Conservation (phyloP, 2,797 vertebrate species). For the Labroides dimidiatus region DNA sequence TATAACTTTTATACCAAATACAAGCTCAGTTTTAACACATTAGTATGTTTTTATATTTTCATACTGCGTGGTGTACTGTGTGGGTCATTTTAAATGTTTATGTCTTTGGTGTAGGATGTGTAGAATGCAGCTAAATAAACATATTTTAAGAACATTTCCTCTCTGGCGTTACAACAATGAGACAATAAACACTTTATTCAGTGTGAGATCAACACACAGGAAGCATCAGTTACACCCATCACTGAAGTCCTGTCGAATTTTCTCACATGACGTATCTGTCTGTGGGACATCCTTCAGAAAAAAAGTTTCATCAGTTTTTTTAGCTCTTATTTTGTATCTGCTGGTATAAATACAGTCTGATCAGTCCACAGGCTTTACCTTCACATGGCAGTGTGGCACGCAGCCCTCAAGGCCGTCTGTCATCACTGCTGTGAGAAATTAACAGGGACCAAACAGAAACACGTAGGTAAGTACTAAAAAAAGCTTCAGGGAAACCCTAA, state of each 20-base stretch:
- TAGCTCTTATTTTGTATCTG: background rate
- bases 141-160: background rate
- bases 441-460: background rate
- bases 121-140: background rate
- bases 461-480: background rate
- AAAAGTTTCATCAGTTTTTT: background rate
- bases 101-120: background rate
- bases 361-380: slow-evolving; percentile 1
- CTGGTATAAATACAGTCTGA: slow-evolving; percentile 11
- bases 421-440: slow-evolving; percentile 24
- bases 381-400: slow-evolving; percentile 20
- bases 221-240: background rate
- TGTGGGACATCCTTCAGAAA: background rate
- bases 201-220: background rate
- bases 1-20: no score
- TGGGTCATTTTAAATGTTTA: background rate
- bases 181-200: background rate
- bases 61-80: no score
- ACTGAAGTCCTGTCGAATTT: no score
- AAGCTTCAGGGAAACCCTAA: slow-evolving; percentile 2
- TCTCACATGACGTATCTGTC: background rate
- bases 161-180: no score
- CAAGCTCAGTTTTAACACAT: no score
- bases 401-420: slow-evolving; percentile 25
- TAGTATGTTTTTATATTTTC: no score